Base-by-base conservation (phyloP, 2,113 vertebrate genomes). In the Macheiramphus alcinus region DNA sequence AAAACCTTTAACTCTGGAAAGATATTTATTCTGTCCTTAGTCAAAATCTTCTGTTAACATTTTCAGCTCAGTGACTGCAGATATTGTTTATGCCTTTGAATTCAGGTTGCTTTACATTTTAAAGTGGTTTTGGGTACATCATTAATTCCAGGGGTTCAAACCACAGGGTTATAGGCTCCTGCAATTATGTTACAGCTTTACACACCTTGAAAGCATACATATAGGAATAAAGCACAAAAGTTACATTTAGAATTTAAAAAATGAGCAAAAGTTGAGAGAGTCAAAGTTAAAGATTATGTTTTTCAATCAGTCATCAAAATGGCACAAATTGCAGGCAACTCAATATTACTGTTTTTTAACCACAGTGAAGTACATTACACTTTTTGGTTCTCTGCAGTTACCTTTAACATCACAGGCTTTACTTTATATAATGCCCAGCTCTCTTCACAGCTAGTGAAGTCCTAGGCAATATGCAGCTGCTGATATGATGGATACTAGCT, bases 131-230 rank as follows among this genome's bases (percentile, higher is more conserved):
- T 80, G 55, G 48, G 48, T 40, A 48, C 32, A 73, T 40, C 22
- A 31, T 90, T 89, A 93, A 82, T 91, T 74, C 21, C 62, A 48
- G 42, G 6, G 6, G 73, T 86, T 91, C 55, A 93, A 94, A 93
- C 22, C 73, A 73, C 15, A 73, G 52, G 66, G 82, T 88, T 94
- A 95, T 80, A 96, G 96, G 93, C 70, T 80, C 73, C 79, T 85
- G 88, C 80, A 95, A 62, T 94, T 90, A 92, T 36, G n/a, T 71
- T 81, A 45, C 86, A 91, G 82, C 52, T 96, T 91, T 73, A 91
- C 75, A 76, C 90, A 86, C 58, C 76, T 87, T 78, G 47, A 79
- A 93, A 97, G 42, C 3, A 3, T 26, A 63, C 68, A 27, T 45
- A 72, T 4, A 92, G 90, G 80, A 90, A 92, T 80, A 72, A 63